Evolutionary conservation across 2,888 invertebrate species (phyloP).

Genomic region (Nephrocerus scutellatus): DNA sequence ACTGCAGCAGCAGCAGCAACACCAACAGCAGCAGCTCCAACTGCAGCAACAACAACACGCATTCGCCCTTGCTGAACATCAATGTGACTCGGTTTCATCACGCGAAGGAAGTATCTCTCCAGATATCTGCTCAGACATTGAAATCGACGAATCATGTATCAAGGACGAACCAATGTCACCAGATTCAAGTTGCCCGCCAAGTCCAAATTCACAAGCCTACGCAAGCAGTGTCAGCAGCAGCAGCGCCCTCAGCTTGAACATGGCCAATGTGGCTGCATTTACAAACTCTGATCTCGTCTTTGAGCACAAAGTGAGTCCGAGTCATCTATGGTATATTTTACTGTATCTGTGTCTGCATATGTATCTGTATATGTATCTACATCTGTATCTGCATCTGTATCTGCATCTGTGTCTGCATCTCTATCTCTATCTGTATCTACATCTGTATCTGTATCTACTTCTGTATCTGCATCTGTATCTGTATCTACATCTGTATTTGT

Average conservation of each 20-base stretch:
- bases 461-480: not conserved
- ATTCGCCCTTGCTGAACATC: constrained; percentile 11
- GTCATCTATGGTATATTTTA: not conserved
- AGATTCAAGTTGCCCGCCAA: constrained; percentile 64
- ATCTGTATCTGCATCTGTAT: not conserved
- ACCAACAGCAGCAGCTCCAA: constrained; percentile 32
- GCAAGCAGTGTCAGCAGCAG: constrained; percentile 15
- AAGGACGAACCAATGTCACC: constrained; percentile 76
- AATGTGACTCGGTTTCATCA: constrained; percentile 21
- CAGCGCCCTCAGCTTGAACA: constrained; percentile 33
- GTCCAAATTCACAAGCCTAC: constrained; percentile 48
- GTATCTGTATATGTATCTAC: not conserved
- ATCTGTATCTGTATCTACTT: constrained; percentile 15
- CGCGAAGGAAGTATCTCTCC: constrained; percentile 38
- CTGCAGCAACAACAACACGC: constrained; percentile 34
- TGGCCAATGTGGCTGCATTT: constrained; percentile 48
- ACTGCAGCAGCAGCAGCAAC: constrained; percentile 17
- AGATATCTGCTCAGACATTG: constrained; percentile 44
- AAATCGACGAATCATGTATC: constrained; percentile 50
- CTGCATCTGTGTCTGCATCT: not conserved
- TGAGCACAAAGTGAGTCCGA: constrained; percentile 54
- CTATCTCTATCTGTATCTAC: constrained; percentile 11
- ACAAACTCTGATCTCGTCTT: constrained; percentile 56
- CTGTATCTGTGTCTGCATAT: not conserved
- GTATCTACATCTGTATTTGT: not conserved